phyloP scores from a whole-genome alignment of 30 jellyfish, hydroid and myxozoan genomes.

The Mastigias papua region DNA sequence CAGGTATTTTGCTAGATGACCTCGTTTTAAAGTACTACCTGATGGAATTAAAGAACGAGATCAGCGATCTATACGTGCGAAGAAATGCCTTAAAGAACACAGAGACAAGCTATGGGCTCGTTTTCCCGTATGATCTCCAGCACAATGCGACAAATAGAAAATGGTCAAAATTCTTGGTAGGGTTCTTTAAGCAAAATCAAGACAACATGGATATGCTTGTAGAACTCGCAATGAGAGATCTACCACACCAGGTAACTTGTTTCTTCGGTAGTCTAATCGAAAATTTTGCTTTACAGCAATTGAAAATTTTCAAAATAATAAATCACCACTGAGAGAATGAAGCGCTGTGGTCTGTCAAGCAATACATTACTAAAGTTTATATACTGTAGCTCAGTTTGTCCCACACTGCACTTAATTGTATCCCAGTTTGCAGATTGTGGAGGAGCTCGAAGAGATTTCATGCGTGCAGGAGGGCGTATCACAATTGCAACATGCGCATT shows the following conservation, averaged over 20 bases:
- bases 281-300: neutral
- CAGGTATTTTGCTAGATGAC: slow-evolving; percentile 44
- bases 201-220: slow-evolving; percentile 51
- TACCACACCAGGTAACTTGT: slow-evolving; percentile 25
- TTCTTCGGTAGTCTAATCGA: too few relatives aligned
- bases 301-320: neutral
- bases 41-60: slow-evolving; percentile 3
- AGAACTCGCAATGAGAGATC: slow-evolving; percentile 15
- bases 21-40: slow-evolving; percentile 22
- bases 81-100: slow-evolving; percentile 25
- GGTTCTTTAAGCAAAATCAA: slow-evolving; percentile 37
- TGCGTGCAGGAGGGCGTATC: too few relatives aligned
- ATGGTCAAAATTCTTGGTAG: slow-evolving; percentile 42
- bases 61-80: slow-evolving; percentile 16
- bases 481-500: too few relatives aligned
- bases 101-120: slow-evolving; percentile 39
- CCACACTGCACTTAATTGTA: too few relatives aligned
- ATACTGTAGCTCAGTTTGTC: too few relatives aligned
- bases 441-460: too few relatives aligned
- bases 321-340: too few relatives aligned
- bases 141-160: slow-evolving; percentile 20
- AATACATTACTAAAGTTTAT: too few relatives aligned
- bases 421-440: too few relatives aligned
- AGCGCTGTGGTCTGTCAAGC: too few relatives aligned
- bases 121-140: neutral